These are phyloP conservation scores for Octodon degus DNA, from an alignment of 2,113 vertebrate genomes.

Conservation along the genomic window DNA sequence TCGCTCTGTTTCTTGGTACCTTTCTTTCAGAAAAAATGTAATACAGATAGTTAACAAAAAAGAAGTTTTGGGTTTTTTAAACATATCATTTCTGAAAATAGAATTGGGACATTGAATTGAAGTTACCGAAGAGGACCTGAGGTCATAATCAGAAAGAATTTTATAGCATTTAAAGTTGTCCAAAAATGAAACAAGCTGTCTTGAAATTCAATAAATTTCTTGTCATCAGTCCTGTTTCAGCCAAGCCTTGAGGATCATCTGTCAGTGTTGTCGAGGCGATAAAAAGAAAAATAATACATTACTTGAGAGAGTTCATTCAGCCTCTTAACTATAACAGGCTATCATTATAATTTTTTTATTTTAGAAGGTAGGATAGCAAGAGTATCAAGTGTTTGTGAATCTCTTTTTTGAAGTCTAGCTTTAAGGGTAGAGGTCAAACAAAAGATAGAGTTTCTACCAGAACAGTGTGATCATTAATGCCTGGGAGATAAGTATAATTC, in stretches of 20 bases:
- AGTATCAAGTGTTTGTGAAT: background rate
- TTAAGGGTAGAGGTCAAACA: background rate
- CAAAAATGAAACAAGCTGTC: constrained; percentile 40
- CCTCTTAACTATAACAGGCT: background rate
- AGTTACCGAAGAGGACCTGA: constrained; percentile 14
- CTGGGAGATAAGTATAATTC: background rate
- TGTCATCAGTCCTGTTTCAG: background rate
- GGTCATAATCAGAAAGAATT: constrained; percentile 9
- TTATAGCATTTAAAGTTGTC: constrained; percentile 14
- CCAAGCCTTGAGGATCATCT: background rate
- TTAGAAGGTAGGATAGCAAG: background rate
- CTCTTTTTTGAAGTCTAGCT: background rate
- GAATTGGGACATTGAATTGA: background rate
- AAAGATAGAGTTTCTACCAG: background rate
- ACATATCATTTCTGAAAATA: background rate
- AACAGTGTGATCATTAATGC: background rate
- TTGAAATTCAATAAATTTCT: constrained; percentile 40
- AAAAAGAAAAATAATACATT: constrained; percentile 10
- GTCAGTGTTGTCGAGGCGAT: background rate
- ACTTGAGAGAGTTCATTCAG: background rate
- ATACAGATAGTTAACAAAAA: background rate
- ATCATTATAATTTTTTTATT: background rate
- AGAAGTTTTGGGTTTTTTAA: background rate
- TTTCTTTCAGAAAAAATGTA: background rate
- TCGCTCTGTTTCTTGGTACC: no score